Base-by-base conservation (phyloP, 2,797 vertebrate species). In the Hypotaenidia okinawae region DNA sequence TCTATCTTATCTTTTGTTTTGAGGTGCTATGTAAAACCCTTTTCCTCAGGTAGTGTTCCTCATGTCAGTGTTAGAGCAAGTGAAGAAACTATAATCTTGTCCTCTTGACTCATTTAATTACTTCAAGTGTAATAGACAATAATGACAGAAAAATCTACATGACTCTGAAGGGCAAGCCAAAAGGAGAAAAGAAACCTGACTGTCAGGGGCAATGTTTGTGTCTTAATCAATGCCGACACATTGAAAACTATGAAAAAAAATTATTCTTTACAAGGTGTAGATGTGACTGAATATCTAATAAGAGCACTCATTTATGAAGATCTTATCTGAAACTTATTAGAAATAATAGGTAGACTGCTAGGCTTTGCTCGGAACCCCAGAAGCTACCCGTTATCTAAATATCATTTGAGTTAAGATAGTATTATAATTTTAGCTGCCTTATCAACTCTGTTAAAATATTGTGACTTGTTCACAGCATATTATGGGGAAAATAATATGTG, bases 221-320 rank as follows among this genome's bases (percentile, higher is more conserved):
- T 61, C 62, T 54, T 81, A 88, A 41, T 91, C 55, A 66, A 32
- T 84, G 39, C 7, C 73, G 33, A 58, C 5, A 54, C 21, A 15
- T 3, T 43, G 33, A 51, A 85, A 85, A 75, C 18, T 33, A 28
- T 41, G 13, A 89, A 89, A 83, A 68, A 76, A 76, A 75, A 64
- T 0, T 0, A 5, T 62, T 58, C 25, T 74, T 83, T 72, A 51
- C 4, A 51, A 54, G 8, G 7, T 52, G 8, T 41, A 74, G 21
- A 57, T 24, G 43, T 30, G 21, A 66, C 19, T 63, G 41, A 86
- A 88, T 75, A 81, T 41, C 78, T 69, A 66, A 58, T 28, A 39
- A 4, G 12, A 64, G 5, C 3, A 45, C 6, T 68, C 4, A 35
- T 72, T 63, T 70, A 47, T 33, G 55, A 66, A 51, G 18, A 47